phyloP scores from a whole-genome alignment of 1,140 invertebrate genomes.

The Sminthurides bifidus region DNA sequence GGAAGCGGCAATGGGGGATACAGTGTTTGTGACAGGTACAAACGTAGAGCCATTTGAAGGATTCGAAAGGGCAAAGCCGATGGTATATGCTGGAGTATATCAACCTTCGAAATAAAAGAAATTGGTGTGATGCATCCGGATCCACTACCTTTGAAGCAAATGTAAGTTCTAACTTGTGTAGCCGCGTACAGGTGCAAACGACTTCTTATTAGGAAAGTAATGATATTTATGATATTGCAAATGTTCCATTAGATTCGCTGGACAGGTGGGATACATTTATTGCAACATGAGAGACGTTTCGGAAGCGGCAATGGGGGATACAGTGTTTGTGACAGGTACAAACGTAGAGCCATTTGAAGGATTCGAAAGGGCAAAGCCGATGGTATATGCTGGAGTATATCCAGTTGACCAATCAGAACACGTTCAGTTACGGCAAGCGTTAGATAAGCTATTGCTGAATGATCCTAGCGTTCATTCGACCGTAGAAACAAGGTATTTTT shows the following conservation, averaged over 20 bases:
- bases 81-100: conserved; percentile 78
- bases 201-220: background rate
- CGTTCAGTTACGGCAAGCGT: conserved; percentile 55
- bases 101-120: conserved; percentile 62
- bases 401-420: conserved; percentile 81
- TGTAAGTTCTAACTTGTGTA: conserved; percentile 46
- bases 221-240: conserved; percentile 21
- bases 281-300: conserved; percentile 66
- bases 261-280: conserved; percentile 67
- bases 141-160: conserved; percentile 50
- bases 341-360: conserved; percentile 49
- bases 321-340: conserved; percentile 48
- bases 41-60: conserved; percentile 49
- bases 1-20: conserved; percentile 77
- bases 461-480: conserved; percentile 76
- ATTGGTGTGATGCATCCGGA: conserved; percentile 69
- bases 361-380: conserved; percentile 62
- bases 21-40: conserved; percentile 48
- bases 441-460: conserved; percentile 85
- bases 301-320: conserved; percentile 77
- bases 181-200: background rate
- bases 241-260: conserved; percentile 47
- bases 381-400: conserved; percentile 76
- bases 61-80: conserved; percentile 62
- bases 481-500: conserved; percentile 60